Evolutionary conservation across 2,797 vertebrate genomes (phyloP).

Genomic region (Simalia tracyae): DNA sequence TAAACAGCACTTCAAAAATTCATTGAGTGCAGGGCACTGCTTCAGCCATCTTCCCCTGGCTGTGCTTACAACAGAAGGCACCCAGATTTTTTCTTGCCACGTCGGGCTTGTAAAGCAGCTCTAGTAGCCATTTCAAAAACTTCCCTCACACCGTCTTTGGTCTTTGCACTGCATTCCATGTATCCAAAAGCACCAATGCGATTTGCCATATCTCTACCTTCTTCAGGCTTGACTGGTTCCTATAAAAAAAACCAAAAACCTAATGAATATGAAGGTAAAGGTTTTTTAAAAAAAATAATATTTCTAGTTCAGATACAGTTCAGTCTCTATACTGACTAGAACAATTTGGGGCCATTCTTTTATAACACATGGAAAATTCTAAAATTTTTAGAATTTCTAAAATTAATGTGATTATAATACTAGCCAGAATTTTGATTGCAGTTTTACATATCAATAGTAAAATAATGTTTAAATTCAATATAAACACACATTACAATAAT

Average conservation of each 20-base stretch:
- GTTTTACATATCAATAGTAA: background rate
- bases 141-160: slow-evolving; percentile 97
- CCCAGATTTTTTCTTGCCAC: slow-evolving; percentile 91
- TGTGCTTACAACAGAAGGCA: slow-evolving; percentile 90
- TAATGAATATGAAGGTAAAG: fast-evolving
- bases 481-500: background rate
- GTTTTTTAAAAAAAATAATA: background rate
- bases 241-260: slow-evolving; percentile 59
- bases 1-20: slow-evolving; percentile 84
- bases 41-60: slow-evolving; percentile 75
- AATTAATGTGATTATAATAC: background rate
- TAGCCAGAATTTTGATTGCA: background rate
- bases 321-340: background rate
- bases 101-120: slow-evolving; percentile 95
- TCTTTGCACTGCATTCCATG: slow-evolving; percentile 99
- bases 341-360: background rate
- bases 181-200: slow-evolving; percentile 94
- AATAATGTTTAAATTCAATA: background rate
- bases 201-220: slow-evolving; percentile 94
- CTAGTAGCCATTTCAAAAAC: slow-evolving; percentile 99
- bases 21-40: slow-evolving; percentile 76
- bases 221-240: slow-evolving; percentile 97
- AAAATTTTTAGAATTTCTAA: background rate
- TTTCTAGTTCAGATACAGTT: background rate
- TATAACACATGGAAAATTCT: background rate